Evolutionary conservation across 2,113 vertebrate genomes (phyloP).

Genomic region (Columbina picui): DNA sequence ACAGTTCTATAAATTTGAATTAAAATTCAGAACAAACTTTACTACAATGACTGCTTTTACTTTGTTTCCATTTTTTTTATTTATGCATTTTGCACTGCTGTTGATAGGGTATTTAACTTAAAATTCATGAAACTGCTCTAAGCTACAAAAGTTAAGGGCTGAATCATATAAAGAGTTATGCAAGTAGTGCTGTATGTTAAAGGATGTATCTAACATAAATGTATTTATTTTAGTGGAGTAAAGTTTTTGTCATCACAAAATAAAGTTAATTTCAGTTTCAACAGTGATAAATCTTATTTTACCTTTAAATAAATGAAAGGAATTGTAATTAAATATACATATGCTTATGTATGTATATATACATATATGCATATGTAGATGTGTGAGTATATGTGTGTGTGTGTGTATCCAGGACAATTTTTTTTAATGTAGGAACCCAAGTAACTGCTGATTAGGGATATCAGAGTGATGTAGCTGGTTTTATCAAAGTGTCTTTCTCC

Average conservation of each 20-base stretch:
- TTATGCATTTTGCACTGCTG: not conserved
- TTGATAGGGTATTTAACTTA: not conserved
- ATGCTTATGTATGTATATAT: too few relatives aligned
- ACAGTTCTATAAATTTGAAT: not conserved
- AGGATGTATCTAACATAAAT: not conserved
- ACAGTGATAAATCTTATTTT: not conserved
- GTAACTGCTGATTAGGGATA: not conserved
- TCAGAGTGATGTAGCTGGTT: not conserved
- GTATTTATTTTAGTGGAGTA: not conserved
- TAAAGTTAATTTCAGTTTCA: not conserved
- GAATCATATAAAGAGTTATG: not conserved
- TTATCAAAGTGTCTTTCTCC: not conserved
- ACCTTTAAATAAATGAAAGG: not conserved
- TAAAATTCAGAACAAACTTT: not conserved
- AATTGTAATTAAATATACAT: not conserved
- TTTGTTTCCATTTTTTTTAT: not conserved
- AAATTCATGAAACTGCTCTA: not conserved
- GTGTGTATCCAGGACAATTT: not conserved
- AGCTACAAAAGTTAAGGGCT: not conserved
- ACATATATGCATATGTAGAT: not conserved
- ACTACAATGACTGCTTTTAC: not conserved
- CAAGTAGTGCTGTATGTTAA: not conserved
- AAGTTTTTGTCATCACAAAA: not conserved
- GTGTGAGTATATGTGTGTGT: not conserved
- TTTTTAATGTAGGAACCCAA: not conserved